phyloP scores from a whole-genome alignment of 1,140 invertebrate species.

The Drosophila suzukii region DNA sequence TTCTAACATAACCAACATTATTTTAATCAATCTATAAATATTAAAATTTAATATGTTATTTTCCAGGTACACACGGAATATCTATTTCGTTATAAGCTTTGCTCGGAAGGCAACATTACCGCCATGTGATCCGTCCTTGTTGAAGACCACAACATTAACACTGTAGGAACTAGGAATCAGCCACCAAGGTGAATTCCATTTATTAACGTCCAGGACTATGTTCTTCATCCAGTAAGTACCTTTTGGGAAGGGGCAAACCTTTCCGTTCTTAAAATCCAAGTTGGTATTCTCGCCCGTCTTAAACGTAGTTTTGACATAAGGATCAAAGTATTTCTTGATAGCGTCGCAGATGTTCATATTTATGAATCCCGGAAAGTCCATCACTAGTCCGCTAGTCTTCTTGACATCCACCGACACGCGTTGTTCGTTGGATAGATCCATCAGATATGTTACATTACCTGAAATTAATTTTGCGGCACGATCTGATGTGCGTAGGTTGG shows the following conservation, averaged over 20 bases:
- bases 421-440: not conserved
- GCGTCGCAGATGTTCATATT: not conserved
- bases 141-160: not conserved
- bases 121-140: not conserved
- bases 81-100: too few species aligned
- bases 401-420: too few species aligned
- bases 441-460: not conserved
- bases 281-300: not conserved
- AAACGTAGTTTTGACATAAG: not conserved
- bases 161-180: not conserved
- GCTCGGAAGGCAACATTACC: not conserved
- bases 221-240: not conserved
- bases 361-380: too few species aligned
- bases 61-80: too few species aligned
- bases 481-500: too few species aligned
- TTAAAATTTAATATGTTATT: too few species aligned
- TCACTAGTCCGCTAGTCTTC: too few species aligned
- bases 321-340: not conserved
- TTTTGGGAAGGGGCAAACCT: not conserved
- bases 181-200: not conserved
- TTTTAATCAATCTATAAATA: too few species aligned
- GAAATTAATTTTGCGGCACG: not conserved
- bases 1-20: too few species aligned
- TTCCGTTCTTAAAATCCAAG: not conserved
- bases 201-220: not conserved